Evolutionary conservation across 2,797 vertebrate genomes (phyloP).

Genomic region (Spea hammondii): DNA sequence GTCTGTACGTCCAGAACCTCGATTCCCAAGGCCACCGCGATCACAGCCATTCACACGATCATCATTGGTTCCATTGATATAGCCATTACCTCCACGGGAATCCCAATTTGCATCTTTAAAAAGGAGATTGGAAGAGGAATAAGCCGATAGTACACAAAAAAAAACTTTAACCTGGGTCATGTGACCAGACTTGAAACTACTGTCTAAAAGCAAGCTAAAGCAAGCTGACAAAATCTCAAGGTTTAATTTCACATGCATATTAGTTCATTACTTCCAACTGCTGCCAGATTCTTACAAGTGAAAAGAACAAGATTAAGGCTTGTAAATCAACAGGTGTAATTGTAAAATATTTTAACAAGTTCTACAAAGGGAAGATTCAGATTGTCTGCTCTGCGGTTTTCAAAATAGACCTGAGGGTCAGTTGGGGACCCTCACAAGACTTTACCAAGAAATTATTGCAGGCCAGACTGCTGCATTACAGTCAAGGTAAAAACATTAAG

Average conservation of each 20-base stretch:
- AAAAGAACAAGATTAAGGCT: neutral
- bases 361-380: neutral
- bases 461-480: no score
- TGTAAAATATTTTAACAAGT: neutral
- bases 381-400: constrained; percentile 18
- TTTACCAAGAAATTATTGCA: neutral
- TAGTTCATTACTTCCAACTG: constrained; percentile 20
- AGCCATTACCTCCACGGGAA: constrained; percentile 72
- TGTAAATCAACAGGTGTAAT: neutral
- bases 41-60: constrained; percentile 73
- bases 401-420: neutral
- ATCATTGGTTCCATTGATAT: constrained; percentile 79
- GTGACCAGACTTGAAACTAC: constrained; percentile 20
- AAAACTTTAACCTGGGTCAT: neutral
- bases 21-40: constrained; percentile 62
- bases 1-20: constrained; percentile 74
- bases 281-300: constrained; percentile 20
- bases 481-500: neutral
- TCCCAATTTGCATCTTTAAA: constrained; percentile 76
- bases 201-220: constrained; percentile 49
- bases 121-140: neutral
- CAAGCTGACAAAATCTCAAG: constrained; percentile 40
- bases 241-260: constrained; percentile 48
- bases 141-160: neutral
- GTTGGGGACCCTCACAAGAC: constrained; percentile 2